Conservation (phyloP, 1,140 invertebrate species). For the Radopholus similis region DNA sequence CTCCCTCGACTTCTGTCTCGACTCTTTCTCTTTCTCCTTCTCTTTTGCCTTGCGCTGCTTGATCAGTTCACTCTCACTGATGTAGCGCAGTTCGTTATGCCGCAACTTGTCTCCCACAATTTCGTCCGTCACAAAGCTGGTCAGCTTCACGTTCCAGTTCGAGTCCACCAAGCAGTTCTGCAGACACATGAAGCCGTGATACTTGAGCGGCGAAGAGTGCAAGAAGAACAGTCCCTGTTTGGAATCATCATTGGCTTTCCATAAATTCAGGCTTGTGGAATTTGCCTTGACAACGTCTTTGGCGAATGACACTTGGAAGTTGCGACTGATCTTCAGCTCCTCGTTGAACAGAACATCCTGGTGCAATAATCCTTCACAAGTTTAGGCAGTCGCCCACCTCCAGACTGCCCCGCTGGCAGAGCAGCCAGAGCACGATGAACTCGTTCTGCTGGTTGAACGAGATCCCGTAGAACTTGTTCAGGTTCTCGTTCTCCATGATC, state of each 20-base stretch:
- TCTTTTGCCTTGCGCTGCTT: conserved; percentile 34
- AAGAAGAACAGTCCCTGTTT: conserved; percentile 52
- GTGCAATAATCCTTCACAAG: conserved; percentile 39
- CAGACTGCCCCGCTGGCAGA: no score
- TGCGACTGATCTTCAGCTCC: conserved; percentile 53
- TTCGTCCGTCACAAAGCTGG: conserved; percentile 54
- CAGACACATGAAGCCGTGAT: conserved; percentile 55
- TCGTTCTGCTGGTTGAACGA: no score
- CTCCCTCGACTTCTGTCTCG: neutral
- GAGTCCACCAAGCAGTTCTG: conserved; percentile 60
- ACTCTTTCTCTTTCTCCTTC: conserved; percentile 14
- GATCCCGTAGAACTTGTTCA: conserved; percentile 57
- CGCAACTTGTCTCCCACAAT: conserved; percentile 53
- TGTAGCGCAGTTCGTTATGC: conserved; percentile 49
- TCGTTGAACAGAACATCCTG: conserved; percentile 60
- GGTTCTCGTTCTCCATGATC: conserved; percentile 54
- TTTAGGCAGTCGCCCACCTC: conserved; percentile 51
- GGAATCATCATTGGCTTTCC: neutral
- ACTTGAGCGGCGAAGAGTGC: conserved; percentile 48
- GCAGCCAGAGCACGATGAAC: conserved; percentile 57
- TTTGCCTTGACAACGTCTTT: conserved; percentile 60
- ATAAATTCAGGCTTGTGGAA: neutral
- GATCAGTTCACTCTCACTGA: conserved; percentile 39
- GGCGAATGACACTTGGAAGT: conserved; percentile 60
- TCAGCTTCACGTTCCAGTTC: conserved; percentile 59